phyloP scores from a whole-genome alignment of 2,888 invertebrate genomes.

The Coremacera marginata region DNA sequence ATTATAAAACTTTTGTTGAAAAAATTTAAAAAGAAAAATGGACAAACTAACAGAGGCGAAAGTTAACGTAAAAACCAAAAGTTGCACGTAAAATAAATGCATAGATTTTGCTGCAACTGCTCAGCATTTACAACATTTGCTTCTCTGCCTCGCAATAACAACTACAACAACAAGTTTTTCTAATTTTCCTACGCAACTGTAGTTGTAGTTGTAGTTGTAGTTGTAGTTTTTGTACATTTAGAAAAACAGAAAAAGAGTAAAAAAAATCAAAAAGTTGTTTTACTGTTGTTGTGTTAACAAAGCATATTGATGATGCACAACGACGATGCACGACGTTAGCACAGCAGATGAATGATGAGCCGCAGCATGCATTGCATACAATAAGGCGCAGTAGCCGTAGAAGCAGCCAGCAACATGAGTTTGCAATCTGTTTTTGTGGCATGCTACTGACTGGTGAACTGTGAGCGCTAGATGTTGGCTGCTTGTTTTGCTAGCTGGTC shows the following conservation, averaged over 20 bases:
- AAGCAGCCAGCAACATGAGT: background rate
- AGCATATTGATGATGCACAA: background rate
- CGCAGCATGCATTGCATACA: background rate
- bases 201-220: too few species aligned
- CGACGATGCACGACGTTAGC: background rate
- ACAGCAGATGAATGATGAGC: background rate
- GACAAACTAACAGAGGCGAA: too few species aligned
- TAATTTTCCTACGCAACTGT: background rate
- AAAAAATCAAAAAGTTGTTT: background rate
- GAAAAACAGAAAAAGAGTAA: background rate
- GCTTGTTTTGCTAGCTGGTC: too few species aligned
- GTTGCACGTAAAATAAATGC: background rate
- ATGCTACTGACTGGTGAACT: background rate
- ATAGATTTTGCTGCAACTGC: background rate
- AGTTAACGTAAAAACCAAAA: background rate
- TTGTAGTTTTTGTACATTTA: background rate
- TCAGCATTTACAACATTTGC: background rate
- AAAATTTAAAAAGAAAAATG: background rate
- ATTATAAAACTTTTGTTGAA: background rate
- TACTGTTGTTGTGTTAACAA: background rate
- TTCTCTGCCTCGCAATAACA: background rate
- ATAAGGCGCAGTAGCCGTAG: background rate
- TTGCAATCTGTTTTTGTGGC: background rate
- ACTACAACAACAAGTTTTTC: constrained; percentile 9
- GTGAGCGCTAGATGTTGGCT: too few species aligned